Evolutionary conservation across 2,797 vertebrate species (phyloP).

Genomic region (Syngnathus acus): DNA sequence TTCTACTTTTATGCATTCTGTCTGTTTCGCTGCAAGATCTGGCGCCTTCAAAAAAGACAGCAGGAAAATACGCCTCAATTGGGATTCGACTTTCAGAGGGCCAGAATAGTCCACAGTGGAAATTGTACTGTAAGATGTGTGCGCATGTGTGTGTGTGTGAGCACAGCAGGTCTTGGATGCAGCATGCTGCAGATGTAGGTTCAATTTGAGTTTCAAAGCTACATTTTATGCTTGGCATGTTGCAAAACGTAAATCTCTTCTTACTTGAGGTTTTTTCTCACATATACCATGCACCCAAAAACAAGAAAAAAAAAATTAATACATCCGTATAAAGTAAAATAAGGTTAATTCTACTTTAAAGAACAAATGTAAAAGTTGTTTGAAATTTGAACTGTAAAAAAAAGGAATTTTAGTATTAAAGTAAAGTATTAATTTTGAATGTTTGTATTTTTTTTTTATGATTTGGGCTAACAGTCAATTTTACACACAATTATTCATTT

Average conservation of each 20-base stretch:
- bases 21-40: constrained; percentile 19
- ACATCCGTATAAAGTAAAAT: not conserved
- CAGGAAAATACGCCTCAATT: constrained; percentile 22
- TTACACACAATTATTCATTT: too few species aligned
- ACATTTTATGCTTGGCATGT: not conserved
- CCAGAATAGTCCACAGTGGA: not conserved
- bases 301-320: too few species aligned
- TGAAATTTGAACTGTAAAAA: not conserved
- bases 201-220: not conserved
- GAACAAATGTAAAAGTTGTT: not conserved
- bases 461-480: too few species aligned
- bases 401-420: too few species aligned
- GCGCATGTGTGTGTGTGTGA: not conserved
- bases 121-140: not conserved
- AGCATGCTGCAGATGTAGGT: not conserved
- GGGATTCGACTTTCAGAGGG: constrained; percentile 33
- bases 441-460: too few species aligned
- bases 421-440: too few species aligned
- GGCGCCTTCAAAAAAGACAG: constrained; percentile 20
- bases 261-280: not conserved
- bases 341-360: too few species aligned
- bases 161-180: not conserved
- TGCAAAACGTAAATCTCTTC: not conserved
- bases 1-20: constrained; percentile 35
- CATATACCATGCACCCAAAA: too few species aligned